Base-by-base conservation (phyloP, 2,113 vertebrate genomes). In the Isichthys henryi region DNA sequence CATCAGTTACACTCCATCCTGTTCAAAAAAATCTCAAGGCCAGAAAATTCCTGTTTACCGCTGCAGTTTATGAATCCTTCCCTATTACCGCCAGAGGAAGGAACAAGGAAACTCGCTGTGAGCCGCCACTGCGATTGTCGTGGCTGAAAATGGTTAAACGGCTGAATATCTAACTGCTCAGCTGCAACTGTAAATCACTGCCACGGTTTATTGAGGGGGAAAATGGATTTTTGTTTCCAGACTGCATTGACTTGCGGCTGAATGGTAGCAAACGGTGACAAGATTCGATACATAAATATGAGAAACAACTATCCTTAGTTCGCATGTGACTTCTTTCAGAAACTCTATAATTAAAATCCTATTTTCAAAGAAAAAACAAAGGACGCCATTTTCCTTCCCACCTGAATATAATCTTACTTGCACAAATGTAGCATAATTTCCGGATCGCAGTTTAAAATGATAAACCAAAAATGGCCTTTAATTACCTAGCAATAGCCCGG, bases 261-360 rank as follows among this genome's bases (percentile, higher is more conserved):
- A 77, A 77, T 77, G 27, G 23, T n/a, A 62, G 58, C 62, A 88
- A 21, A n/a, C 39, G 70, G 43, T 3, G 87, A 62, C 45, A 49
- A 35, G 70, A 77, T 77, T 7, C 48, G 27, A 49, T 9, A 88
- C 45, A 21, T 48, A 45, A 17, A 87, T 53, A 49, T 35, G n/a
- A 15, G 48, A 77, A 77, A 77, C 35, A 39, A 39, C 35, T 15
- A 2, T 0, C 90, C 94, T 93, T 83, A 90, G 92, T 92, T 94
- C 92, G 92, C 92, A 93, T 21, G 3, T 62, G 15, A 56, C 31
- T 58, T 92, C 89, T 92, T 85, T 45, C 9, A 35, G 87, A 91
- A 87, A 74, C 89, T 92, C 92, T 92, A 84, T 93, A 93, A 93
- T 94, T 94, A 90, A 92, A 90, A 86, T 83, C 70, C 21, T 3